Evolutionary conservation across 2,888 invertebrate species (phyloP).

Genomic region (Trichogramma dendrolimi): DNA sequence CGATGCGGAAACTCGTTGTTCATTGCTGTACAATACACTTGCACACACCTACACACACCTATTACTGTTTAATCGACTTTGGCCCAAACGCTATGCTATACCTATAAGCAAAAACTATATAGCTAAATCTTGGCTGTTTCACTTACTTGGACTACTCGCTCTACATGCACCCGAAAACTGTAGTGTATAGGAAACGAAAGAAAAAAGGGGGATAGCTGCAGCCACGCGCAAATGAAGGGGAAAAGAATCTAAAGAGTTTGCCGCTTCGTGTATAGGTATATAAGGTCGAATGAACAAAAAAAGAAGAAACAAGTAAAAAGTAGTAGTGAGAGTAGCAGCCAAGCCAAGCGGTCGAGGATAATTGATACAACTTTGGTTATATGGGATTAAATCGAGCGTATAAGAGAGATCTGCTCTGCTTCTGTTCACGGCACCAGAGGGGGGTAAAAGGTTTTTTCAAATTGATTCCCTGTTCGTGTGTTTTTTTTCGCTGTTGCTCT

Average conservation of each 20-base stretch:
- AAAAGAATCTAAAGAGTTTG: not conserved
- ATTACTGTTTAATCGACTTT: no score
- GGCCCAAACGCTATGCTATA: no score
- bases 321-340: not conserved
- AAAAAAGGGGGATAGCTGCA: no score
- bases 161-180: no score
- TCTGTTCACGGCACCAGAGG: not conserved
- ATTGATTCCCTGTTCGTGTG: constrained; percentile 37
- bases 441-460: constrained; percentile 35
- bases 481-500: constrained; percentile 1
- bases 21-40: no score
- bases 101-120: no score
- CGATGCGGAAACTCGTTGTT: no score
- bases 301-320: not conserved
- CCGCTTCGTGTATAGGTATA: not conserved
- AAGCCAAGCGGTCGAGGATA: constrained; percentile 23
- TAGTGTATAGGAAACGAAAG: no score
- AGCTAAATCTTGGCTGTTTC: no score
- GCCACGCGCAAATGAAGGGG: not conserved
- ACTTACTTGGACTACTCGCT: no score
- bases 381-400: constrained; percentile 39
- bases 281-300: not conserved
- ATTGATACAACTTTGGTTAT: constrained; percentile 38
- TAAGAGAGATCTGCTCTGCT: constrained; percentile 16
- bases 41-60: no score